Evolutionary conservation across 2,888 invertebrate species (phyloP), one percentile per base, ranked within the genome.

Genomic region (Octonoba sinensis): DNA sequence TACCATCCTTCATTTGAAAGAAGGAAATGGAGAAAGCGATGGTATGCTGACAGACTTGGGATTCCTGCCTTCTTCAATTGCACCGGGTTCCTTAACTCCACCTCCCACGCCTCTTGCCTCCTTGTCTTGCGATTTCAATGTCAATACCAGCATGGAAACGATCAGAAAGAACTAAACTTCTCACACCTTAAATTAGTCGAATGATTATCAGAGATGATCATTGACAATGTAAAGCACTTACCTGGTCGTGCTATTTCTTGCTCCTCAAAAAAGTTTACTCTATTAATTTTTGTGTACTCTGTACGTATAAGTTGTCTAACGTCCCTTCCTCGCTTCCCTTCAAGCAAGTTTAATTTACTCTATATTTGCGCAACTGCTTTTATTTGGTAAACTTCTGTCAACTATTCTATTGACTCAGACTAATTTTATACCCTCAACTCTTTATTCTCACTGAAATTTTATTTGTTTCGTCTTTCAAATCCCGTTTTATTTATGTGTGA

Each of bases 381-480:
- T 81, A 81, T 66, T 81, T 81, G 60, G 67, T 77, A 66, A 77
- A 73, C 73, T 81, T 72, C 72, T 69, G 79, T 81, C 79, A 73
- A 81, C 73, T 69, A 69, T 69, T 81, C 56, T 70, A 70, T 77
- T 77, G 79, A 81, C 79, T 81, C 62, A 67, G 79, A 64, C 69
- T 73, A 81, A 64, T 81, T 81, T 81, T 81, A 81, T 81, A 51
- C 36, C 51, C n/a, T 27, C 64, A 49, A 54, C 62, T 46, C 67
- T 79, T 73, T 72, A 27, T 12, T 27, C 46, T 62, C 18, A 44
- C 46, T 62, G 36, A 62, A 18, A 62, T 66, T 72, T 67, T 24
- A 12, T 73, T 18, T 64, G 46, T 49, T 73, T 70, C 22, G 22
- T 66, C 67, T 60, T 54, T 70, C 57, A 22, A 36, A n/a, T 62